Conservation (phyloP, 2,113 vertebrate genomes). For the Cyanistes caeruleus region DNA sequence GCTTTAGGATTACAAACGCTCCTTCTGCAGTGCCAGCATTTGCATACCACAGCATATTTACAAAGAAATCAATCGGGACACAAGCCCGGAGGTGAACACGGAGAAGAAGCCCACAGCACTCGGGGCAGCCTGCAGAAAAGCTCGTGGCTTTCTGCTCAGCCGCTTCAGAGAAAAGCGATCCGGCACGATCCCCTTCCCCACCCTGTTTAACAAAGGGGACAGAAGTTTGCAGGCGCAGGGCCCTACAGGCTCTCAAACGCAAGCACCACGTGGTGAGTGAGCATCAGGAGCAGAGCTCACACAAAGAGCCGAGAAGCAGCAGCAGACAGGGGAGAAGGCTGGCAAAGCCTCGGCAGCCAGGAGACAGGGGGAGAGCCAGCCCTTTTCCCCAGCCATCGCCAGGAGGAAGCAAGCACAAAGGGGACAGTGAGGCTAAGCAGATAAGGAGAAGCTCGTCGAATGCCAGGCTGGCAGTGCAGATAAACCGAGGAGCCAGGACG, state of each 20-base stretch:
- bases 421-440: background rate
- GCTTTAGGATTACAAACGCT: background rate
- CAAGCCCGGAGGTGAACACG: background rate
- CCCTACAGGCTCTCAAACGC: background rate
- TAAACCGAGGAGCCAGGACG: background rate
- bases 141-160: background rate
- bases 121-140: background rate
- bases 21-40: background rate
- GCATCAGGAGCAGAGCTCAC: constrained; percentile 28
- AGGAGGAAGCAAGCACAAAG: background rate
- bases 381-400: background rate
- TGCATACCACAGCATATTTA: constrained; percentile 44
- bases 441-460: background rate
- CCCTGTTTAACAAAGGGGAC: background rate
- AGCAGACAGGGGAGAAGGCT: background rate
- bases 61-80: constrained; percentile 40
- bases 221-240: constrained; percentile 22
- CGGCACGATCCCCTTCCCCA: background rate
- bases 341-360: background rate
- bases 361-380: background rate
- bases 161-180: background rate
- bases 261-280: constrained; percentile 47
- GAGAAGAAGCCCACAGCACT: background rate
- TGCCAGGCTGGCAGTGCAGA: background rate
- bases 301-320: constrained; percentile 36